phyloP scores from a whole-genome alignment of 1,140 invertebrate genomes.

The Rhagoletis pomonella region DNA sequence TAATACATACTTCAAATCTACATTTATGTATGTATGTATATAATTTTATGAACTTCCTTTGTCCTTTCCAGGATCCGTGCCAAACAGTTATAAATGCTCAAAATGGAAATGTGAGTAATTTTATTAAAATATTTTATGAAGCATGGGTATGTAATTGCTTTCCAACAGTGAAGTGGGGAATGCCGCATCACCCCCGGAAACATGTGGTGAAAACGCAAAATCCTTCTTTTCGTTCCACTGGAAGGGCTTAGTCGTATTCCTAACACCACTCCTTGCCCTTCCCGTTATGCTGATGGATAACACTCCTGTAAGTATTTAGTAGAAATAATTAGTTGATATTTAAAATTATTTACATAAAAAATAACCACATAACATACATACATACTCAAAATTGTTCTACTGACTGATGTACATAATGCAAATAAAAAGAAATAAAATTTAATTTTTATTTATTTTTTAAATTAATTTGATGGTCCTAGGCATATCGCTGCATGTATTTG shows the following conservation, averaged over 20 bases:
- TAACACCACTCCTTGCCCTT: constrained; percentile 79
- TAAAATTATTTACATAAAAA: neutral
- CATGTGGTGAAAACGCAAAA: constrained; percentile 57
- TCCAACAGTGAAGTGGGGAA: constrained; percentile 64
- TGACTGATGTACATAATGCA: too few relatives aligned
- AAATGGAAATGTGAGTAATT: constrained; percentile 57
- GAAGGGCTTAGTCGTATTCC: constrained; percentile 79
- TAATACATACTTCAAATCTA: too few relatives aligned
- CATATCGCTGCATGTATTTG: constrained; percentile 84
- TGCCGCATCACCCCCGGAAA: constrained; percentile 56
- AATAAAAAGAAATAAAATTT: too few relatives aligned
- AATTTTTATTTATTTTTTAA: neutral
- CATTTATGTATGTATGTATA: neutral
- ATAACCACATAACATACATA: neutral
- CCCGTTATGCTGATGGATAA: constrained; percentile 78
- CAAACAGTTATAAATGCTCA: neutral
- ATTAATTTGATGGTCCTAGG: constrained; percentile 71
- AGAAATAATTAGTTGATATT: neutral
- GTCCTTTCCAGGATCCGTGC: neutral
- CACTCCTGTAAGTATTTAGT: constrained; percentile 72
- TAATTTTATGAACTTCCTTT: neutral
- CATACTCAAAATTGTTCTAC: too few relatives aligned
- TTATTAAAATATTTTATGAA: neutral
- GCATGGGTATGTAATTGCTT: neutral
- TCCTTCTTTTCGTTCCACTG: constrained; percentile 76